A percentile compares a stretch with the other conserved stretches of the same genome.
Evolutionary conservation across 2,797 vertebrate genomes (phyloP).

Genomic region (Gallinago stenura): DNA sequence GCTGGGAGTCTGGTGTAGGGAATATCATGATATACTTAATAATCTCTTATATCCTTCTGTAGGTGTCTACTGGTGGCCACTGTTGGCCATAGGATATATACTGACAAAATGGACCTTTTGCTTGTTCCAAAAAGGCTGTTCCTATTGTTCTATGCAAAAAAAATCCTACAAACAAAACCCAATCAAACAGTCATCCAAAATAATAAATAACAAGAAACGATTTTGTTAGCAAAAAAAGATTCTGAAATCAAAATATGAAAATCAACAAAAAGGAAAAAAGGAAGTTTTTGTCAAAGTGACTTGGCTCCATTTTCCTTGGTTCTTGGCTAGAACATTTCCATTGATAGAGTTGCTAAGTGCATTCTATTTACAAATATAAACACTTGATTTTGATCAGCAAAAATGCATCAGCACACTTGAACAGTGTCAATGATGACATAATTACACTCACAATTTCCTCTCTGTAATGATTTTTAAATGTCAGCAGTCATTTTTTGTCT

Average conservation of each 20-base stretch:
- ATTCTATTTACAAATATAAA: constrained; percentile 74
- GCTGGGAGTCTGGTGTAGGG: not conserved
- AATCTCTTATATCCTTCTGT: not conserved
- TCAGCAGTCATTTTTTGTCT: constrained; percentile 75
- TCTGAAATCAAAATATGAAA: constrained; percentile 5
- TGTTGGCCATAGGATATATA: not conserved
- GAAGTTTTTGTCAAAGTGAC: not conserved
- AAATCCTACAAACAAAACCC: not conserved
- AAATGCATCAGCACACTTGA: constrained; percentile 66
- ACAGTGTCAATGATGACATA: constrained; percentile 65
- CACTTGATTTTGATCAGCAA: constrained; percentile 66
- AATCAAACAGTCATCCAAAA: not conserved
- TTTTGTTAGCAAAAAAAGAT: not conserved
- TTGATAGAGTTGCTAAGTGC: constrained; percentile 49
- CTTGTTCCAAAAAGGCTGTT: not conserved
- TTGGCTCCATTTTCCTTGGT: not conserved
- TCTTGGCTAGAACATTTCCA: constrained; percentile 44
- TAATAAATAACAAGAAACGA: not conserved
- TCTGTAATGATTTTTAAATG: constrained; percentile 76
- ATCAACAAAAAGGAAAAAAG: not conserved
- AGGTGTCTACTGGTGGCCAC: not conserved
- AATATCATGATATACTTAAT: not conserved
- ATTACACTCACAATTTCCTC: constrained; percentile 73
- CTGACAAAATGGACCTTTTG: not conserved
- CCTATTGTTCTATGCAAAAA: not conserved